phyloP scores from a whole-genome alignment of 2,888 invertebrate species.

The Erebia epiphron region DNA sequence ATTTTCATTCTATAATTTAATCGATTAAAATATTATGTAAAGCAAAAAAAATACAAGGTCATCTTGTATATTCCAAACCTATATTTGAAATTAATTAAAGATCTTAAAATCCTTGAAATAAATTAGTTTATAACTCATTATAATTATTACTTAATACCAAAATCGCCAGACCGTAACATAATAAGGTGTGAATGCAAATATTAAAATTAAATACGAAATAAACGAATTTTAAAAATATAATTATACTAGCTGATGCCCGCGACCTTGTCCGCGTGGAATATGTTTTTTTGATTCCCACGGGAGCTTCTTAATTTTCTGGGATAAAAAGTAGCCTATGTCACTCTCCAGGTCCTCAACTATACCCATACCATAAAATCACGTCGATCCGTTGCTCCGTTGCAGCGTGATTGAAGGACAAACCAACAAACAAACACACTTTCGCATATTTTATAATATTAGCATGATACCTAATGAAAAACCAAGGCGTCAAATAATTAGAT shows the following conservation, averaged over 20 bases:
- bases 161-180: neutral
- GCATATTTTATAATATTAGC: too few species aligned
- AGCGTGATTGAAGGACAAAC: too few species aligned
- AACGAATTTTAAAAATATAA: constrained; percentile 2
- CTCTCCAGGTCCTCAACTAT: too few species aligned
- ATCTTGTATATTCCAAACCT: too few species aligned
- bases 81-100: neutral
- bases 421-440: too few species aligned
- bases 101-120: neutral
- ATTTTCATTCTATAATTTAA: constrained; percentile 8
- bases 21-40: neutral
- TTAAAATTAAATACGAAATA: constrained; percentile 4
- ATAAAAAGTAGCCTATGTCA: too few species aligned
- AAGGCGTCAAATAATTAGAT: neutral
- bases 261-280: too few species aligned
- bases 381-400: too few species aligned
- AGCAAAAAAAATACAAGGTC: neutral
- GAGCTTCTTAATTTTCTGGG: too few species aligned
- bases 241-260: too few species aligned
- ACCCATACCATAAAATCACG: too few species aligned
- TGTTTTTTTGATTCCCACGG: too few species aligned
- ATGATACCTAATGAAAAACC: neutral
- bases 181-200: constrained; percentile 10
- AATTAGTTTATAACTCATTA: neutral
- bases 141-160: neutral